A percentile compares a stretch with the other conserved stretches of the same genome.
These are phyloP conservation scores for Rhincodon typus DNA, from an alignment of 2,797 vertebrate species.

Conservation along the genomic window DNA sequence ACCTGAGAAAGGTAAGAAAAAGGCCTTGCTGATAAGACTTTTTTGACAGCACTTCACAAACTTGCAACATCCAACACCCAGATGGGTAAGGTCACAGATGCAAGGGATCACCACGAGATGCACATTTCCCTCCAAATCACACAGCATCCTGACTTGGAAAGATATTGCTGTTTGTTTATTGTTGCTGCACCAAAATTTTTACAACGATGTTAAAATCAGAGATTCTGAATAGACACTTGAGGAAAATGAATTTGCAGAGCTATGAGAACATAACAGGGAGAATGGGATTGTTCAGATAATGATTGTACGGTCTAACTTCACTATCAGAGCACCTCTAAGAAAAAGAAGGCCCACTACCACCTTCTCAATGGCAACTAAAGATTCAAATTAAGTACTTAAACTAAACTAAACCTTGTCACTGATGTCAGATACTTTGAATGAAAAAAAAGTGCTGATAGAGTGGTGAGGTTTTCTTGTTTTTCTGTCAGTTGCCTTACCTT, in stretches of 20 bases:
- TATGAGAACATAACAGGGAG: too few species aligned
- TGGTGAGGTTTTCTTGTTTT: neutral
- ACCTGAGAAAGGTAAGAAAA: neutral
- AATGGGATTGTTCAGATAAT: too few species aligned
- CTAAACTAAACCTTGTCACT: neutral
- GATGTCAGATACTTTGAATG: neutral
- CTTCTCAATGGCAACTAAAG: neutral
- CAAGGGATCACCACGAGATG: neutral
- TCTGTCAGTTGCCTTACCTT: neutral
- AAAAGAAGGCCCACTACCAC: neutral
- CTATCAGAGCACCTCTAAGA: neutral
- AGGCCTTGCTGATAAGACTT: neutral
- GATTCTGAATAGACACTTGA: neutral
- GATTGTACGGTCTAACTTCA: neutral
- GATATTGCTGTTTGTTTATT: neutral
- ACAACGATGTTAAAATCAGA: neutral
- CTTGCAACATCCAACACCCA: neutral
- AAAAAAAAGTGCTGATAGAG: neutral
- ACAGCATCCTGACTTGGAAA: neutral
- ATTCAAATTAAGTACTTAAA: neutral
- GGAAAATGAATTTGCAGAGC: neutral
- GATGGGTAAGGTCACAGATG: neutral
- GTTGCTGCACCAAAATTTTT: neutral
- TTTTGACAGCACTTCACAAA: neutral
- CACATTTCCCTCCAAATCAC: neutral